Base-by-base conservation (phyloP, 1,140 invertebrate species). In the Drosophila aff. region DNA sequence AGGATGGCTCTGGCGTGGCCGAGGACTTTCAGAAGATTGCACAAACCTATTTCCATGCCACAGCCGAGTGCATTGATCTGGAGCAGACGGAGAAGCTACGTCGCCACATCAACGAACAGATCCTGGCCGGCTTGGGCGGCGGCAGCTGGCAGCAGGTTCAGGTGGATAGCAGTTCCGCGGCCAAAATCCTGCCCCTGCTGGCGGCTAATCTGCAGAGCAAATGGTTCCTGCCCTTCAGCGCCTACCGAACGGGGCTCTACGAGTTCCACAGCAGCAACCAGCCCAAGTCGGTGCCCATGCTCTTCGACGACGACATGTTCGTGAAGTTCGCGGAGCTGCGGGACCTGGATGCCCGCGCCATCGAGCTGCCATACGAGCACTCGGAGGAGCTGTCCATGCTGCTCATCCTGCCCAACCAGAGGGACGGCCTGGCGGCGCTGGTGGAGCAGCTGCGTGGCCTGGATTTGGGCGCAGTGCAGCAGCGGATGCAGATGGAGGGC, bases 391-490 rank as follows among this genome's bases (percentile, higher is more conserved):
- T 95, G 36, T 92, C 93, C 47, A 95, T 95, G 94, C 65, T 94
- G 33, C 92, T 96, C 63, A 83, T 96, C 33, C 91, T 96, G 61
- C 95, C 95, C 4, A 93, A 95, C 77, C 91, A 94, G 65, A 87
- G 93, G 0, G 92, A 94, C 58, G 77, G 94, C 0, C 82, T 96
- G 41, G 15, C 71, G 11, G 62, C 82, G n/a, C 65, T 95, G 55
- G 94, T 95, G 80, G 72, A 91, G 15, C 93, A 94, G 71, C 93
- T 95, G 76, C 79, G 93, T 8, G 91, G 76, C 60, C 65, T 93
- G 43, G 76, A 92, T 50, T 69, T 95, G 41, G 79, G 71, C 13
- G 82, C 82, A 41, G 76, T 93, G 79, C 63, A 90, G 50, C 72
- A 85, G 53, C 77, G 50, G 8, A 78, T 91, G 44, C 76, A 84